phyloP scores from a whole-genome alignment of 2,888 invertebrate genomes.

The Cephus nigrinus region DNA sequence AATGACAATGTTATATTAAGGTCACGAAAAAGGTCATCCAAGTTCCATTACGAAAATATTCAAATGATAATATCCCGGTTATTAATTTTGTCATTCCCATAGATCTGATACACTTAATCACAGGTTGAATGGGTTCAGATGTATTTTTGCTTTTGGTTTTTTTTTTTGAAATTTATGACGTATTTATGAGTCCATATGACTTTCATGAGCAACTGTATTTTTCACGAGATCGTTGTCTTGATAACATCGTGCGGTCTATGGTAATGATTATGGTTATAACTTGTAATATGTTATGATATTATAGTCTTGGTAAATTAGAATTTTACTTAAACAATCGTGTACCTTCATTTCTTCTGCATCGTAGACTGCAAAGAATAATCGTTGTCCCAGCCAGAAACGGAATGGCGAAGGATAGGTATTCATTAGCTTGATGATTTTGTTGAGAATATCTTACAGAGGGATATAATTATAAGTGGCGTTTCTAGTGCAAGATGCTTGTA shows the following conservation, averaged over 20 bases:
- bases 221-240: background rate
- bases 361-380: conserved; percentile 35
- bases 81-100: background rate
- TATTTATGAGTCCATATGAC: background rate
- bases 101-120: background rate
- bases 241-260: background rate
- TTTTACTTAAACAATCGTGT: background rate
- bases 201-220: background rate
- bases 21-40: background rate
- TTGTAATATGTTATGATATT: too few species aligned
- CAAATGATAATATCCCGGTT: background rate
- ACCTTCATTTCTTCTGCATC: conserved; percentile 48
- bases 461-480: background rate
- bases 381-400: conserved; percentile 40
- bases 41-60: background rate
- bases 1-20: background rate
- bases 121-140: background rate
- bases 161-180: background rate
- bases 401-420: conserved; percentile 40
- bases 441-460: conserved; percentile 35
- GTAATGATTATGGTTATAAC: background rate
- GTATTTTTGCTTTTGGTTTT: background rate
- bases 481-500: background rate
- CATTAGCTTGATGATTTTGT: conserved; percentile 31
- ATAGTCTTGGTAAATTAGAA: background rate